Evolutionary conservation across 2,113 vertebrate genomes (phyloP).

Genomic region (Pomatostomus ruficeps): DNA sequence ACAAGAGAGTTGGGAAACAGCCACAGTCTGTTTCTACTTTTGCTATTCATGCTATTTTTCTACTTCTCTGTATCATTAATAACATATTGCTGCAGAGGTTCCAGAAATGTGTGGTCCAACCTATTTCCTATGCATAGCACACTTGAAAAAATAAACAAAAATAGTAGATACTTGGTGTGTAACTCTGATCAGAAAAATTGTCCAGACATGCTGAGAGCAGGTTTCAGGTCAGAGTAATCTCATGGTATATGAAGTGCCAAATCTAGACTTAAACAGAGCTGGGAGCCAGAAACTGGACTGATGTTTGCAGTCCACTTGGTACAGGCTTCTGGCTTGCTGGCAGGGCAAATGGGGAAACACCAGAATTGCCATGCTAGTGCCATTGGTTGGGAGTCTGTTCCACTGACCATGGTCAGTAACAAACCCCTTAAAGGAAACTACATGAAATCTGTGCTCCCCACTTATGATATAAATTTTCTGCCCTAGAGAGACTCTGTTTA

Average conservation of each 20-base stretch:
- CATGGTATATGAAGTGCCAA: neutral
- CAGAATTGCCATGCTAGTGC: neutral
- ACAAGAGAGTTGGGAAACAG: neutral
- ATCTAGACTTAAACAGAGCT: neutral
- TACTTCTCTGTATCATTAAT: neutral
- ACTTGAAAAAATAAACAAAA: neutral
- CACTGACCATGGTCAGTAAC: neutral
- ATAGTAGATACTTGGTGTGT: neutral
- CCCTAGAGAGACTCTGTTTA: neutral
- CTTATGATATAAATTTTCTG: neutral
- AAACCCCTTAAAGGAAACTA: neutral
- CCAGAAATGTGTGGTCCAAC: neutral
- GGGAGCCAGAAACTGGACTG: neutral
- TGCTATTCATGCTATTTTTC: neutral
- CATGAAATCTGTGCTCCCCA: neutral
- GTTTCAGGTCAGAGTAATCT: neutral
- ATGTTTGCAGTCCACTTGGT: neutral
- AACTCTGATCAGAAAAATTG: neutral
- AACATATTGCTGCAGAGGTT: neutral
- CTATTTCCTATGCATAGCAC: neutral
- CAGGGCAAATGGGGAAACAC: neutral
- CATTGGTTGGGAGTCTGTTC: neutral
- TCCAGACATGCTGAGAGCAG: neutral
- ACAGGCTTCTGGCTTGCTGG: neutral
- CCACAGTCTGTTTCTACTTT: neutral